Base-by-base conservation (phyloP, 2,888 invertebrate species). In the Caenorhabditis sp. region DNA sequence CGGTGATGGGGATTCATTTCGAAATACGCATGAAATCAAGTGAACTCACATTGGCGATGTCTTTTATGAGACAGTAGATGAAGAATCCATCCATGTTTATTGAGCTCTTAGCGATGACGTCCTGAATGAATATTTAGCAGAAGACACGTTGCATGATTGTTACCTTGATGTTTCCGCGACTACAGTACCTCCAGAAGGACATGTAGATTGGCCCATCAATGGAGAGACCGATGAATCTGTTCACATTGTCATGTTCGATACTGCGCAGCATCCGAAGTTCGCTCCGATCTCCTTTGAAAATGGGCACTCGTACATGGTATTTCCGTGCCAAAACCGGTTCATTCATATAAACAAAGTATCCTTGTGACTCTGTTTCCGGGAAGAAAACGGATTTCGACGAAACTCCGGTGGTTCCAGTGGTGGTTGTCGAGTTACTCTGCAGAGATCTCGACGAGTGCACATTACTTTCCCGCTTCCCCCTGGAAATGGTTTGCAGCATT, bases 181-280 rank as follows among this genome's bases (percentile, higher is more conserved):
- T 81, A 61, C 90, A 90, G 71, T 86, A 89, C 47, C 85, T 86
- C 90, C 90, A 90, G 28, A 90, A 60, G 9, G 89, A 86, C 74
- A 86, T 84, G 22, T 88, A 81, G 6, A 85, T 62, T 2, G 88
- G 88, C 8, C 85, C 88, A 60, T 90, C 90, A 0, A 88, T 67
- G 15, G 85, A 89, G 37, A 90, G 35, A 1, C 90, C 90, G 20
- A 89, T 76, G 76, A 90, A 90, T 22, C 88, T 74, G 79, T 90
- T 90, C 26, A 88, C 79, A 69, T 90, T 90, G 51, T 90, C 90
- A 71, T 91, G 85, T 32, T 90, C 88, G 22, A 91, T 65, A n/a
- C 85, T 80, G 8, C 89, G 82, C 20, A 90, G 51, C 81, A 80
- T 77, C 26, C 85, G 28, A 4, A 85, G 65, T 50, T 82, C 72